Conservation (phyloP, 2,113 vertebrate species). For the Anoplopoma fimbria region DNA sequence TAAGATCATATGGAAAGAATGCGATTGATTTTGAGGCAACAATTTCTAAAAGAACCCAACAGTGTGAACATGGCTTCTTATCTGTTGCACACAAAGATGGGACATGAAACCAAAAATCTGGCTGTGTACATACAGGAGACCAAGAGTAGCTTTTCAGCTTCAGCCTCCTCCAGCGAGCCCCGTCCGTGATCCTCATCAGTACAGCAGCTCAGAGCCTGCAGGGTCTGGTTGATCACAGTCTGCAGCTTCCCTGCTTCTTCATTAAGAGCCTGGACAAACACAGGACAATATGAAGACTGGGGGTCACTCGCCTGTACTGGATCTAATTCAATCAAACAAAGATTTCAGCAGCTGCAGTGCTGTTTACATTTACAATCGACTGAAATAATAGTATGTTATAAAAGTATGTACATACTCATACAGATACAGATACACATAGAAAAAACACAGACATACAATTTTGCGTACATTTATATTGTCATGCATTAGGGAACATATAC, state of each 20-base stretch:
- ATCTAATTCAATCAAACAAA: background rate
- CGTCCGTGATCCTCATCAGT: slow-evolving; percentile 84
- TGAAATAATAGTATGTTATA: background rate
- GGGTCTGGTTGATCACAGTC: slow-evolving; percentile 83
- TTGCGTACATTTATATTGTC: too few relatives aligned
- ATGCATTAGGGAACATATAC: too few relatives aligned
- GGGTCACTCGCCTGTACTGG: background rate
- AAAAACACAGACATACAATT: too few relatives aligned
- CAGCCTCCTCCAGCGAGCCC: slow-evolving; percentile 86
- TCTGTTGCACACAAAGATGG: background rate
- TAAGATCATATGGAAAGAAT: background rate
- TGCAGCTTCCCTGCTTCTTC: slow-evolving; percentile 82
- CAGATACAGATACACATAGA: background rate
- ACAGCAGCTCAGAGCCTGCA: slow-evolving; percentile 86
- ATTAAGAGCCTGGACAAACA: slow-evolving; percentile 74
- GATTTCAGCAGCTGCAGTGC: background rate
- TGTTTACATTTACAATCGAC: background rate
- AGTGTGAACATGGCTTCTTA: background rate
- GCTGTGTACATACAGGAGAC: slow-evolving; percentile 84
- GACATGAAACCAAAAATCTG: background rate
- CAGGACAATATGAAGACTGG: background rate
- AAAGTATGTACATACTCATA: background rate
- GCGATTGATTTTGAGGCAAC: background rate
- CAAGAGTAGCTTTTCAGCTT: slow-evolving; percentile 86
- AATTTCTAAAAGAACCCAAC: background rate